Percentiles rank a stretch among this genome's conserved stretches.
These are phyloP conservation scores for Hyles lineata DNA, from an alignment of 2,888 invertebrate species.

Conservation along the genomic window DNA sequence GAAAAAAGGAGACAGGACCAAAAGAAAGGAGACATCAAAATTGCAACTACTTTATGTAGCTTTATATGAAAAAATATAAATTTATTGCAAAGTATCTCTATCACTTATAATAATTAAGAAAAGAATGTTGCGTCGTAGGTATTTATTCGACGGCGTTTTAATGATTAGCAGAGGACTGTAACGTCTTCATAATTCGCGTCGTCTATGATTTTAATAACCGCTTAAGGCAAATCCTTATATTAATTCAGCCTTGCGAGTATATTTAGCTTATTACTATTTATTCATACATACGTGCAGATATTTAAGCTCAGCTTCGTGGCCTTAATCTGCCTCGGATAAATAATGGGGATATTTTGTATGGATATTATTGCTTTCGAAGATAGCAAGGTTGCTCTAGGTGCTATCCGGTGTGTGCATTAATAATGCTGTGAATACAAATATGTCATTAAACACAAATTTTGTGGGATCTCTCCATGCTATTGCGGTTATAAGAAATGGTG, in stretches of 20 bases:
- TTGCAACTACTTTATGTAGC: no score
- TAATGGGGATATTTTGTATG: conserved; percentile 21
- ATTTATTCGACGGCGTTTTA: background rate
- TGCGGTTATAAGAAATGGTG: background rate
- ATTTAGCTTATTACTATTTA: conserved; percentile 72
- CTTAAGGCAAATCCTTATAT: conserved; percentile 71
- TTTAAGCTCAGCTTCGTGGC: conserved; percentile 26
- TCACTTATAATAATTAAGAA: background rate
- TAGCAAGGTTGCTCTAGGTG: conserved; percentile 15
- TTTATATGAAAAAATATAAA: no score
- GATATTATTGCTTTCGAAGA: conserved; percentile 23
- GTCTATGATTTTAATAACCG: conserved; percentile 55
- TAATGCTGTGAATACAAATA: conserved; percentile 11
- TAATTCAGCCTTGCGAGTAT: conserved; percentile 74
- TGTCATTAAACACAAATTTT: background rate
- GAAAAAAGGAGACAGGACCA: no score
- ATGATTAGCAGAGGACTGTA: background rate
- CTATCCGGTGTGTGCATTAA: background rate
- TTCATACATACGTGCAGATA: conserved; percentile 47
- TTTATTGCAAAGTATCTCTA: background rate
- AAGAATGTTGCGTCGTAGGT: background rate
- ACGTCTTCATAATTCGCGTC: background rate
- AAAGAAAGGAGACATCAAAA: no score
- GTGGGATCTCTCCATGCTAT: background rate
- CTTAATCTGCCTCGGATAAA: conserved; percentile 26